These are phyloP conservation scores for Drosophila orosa DNA, from an alignment of 1,140 invertebrate species.

Conservation along the genomic window DNA sequence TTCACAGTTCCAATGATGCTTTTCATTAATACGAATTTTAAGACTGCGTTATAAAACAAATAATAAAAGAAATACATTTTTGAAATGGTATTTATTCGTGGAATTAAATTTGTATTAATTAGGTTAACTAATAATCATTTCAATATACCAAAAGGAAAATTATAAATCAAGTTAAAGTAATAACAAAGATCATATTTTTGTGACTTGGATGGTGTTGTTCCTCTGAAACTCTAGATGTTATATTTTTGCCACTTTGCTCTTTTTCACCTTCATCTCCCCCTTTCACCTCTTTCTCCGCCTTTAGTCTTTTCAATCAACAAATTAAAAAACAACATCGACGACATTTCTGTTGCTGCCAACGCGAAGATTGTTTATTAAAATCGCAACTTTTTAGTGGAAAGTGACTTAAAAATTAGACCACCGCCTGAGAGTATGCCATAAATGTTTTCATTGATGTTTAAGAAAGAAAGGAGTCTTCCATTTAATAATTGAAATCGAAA, in stretches of 20 bases:
- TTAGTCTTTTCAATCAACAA: conserved; percentile 51
- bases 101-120: neutral
- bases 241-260: conserved; percentile 28
- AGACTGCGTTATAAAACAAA: neutral
- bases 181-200: neutral
- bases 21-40: too few species aligned
- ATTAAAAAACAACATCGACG: conserved; percentile 45
- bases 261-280: neutral
- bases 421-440: conserved; percentile 1
- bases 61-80: too few species aligned
- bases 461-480: too few species aligned
- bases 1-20: too few species aligned
- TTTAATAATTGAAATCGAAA: too few species aligned
- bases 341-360: conserved; percentile 11
- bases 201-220: conserved; percentile 8
- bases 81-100: too few species aligned
- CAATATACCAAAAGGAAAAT: neutral
- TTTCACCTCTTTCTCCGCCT: too few species aligned
- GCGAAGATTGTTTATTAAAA: conserved; percentile 40
- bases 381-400: conserved; percentile 16
- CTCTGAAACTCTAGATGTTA: conserved; percentile 19
- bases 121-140: neutral
- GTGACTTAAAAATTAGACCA: conserved; percentile 3
- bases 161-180: neutral
- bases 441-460: neutral